Base-by-base conservation (phyloP, 2,797 vertebrate genomes). In the Eospalax fontanierii region DNA sequence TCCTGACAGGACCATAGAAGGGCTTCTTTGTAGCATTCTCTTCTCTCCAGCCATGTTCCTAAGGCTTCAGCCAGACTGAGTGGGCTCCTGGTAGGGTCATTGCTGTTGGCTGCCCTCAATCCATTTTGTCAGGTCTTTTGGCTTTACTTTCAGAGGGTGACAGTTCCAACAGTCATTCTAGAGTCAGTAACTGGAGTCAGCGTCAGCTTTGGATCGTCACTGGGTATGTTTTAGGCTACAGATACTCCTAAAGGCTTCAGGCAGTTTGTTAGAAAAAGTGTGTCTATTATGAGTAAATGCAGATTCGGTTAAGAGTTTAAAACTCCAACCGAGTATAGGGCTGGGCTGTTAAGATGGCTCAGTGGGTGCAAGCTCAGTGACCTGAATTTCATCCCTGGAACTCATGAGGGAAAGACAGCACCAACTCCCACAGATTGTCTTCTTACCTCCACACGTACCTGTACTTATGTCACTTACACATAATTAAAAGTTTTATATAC, bases 61-160 rank as follows among this genome's bases (percentile, higher is more conserved):
- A n/a, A 75, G 9, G 54, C 30, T 4, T 68, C 83, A 30, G 61
- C 33, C 8, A 54, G 28, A 30, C 63, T 40, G 66, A 74, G 59
- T 24, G 12, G 16, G 68, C 86, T 83, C 75, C 61, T 85, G 57
- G 91, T 61, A 76, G 50, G 81, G 33, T 81, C 2, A 7, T 71
- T 46, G 8, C 54, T 71, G 33, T 14, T 87, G 66, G 78, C 82
- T 43, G 4, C 8, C 63, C 65, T 57, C n/a, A 59, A 10, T 66
- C 82, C 71, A 43, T 79, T 65, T 19, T 66, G n/a, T 65, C 24
- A 61, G 81, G 63, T 90, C 70, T 35, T 33, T 70, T 15, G 71
- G 26, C 61, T 78, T 66, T 87, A 19, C 59, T 79, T 96, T 88
- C 54, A 78, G 78, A 87, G 26, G 63, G 68, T 70, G 89, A 50